These are phyloP conservation scores for Sebastes nivosus DNA, from an alignment of 2,797 vertebrate species.

Conservation along the genomic window DNA sequence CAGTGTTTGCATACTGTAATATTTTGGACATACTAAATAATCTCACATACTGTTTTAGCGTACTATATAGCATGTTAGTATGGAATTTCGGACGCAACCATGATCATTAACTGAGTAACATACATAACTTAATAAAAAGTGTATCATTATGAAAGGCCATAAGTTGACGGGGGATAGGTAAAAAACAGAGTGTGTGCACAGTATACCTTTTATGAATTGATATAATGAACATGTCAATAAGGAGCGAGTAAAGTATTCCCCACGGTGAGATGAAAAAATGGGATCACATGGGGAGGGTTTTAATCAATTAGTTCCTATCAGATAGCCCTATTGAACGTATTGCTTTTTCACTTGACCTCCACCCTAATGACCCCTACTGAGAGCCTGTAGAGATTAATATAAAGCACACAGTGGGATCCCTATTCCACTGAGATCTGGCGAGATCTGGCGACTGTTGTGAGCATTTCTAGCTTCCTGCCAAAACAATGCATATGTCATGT, in stretches of 20 bases:
- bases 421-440: conserved; percentile 11
- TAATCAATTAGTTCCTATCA: conserved; percentile 23
- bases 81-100: no score
- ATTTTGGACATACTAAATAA: no score
- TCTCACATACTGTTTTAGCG: no score
- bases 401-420: conserved; percentile 16
- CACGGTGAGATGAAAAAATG: neutral
- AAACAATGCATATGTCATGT: conserved; percentile 24
- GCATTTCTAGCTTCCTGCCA: conserved; percentile 20
- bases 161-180: neutral
- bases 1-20: no score
- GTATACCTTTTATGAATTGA: neutral
- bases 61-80: no score
- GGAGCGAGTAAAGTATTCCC: neutral
- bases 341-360: conserved; percentile 41
- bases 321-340: conserved; percentile 11
- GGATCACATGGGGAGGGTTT: neutral
- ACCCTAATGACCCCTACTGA: conserved; percentile 16
- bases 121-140: neutral
- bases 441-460: neutral
- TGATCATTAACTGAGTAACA: neutral
- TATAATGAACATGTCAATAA: neutral
- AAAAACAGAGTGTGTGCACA: neutral
- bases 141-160: neutral
- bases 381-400: conserved; percentile 9